These are phyloP conservation scores for Ptychobarbus kaznakovi DNA, from an alignment of 2,797 vertebrate species.

Conservation along the genomic window DNA sequence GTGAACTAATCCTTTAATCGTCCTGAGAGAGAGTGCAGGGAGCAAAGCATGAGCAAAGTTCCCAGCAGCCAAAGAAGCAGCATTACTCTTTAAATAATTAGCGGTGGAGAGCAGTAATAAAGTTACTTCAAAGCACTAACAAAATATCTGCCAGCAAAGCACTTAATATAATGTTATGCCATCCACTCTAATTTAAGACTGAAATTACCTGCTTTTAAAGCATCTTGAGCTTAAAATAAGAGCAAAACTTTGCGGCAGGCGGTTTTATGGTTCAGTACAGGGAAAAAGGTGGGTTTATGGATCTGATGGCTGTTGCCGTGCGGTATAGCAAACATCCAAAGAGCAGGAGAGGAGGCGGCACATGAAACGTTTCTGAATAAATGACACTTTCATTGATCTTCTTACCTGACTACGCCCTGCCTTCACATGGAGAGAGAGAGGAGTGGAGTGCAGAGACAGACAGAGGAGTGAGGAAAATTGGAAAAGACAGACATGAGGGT, in stretches of 20 bases:
- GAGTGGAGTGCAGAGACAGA: constrained; percentile 77
- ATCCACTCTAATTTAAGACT: constrained; percentile 37
- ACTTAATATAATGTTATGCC: constrained; percentile 31
- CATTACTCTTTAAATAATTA: constrained; percentile 10
- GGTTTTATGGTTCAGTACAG: constrained; percentile 26
- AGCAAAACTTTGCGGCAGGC: not conserved
- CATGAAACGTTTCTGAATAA: constrained; percentile 34
- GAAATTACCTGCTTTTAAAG: constrained; percentile 28
- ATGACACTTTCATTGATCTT: constrained; percentile 46
- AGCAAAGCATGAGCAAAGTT: constrained; percentile 24
- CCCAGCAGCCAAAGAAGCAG: not conserved
- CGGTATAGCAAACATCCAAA: constrained; percentile 30
- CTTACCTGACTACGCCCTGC: constrained; percentile 99
- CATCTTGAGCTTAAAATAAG: constrained; percentile 2
- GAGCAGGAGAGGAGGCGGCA: constrained; percentile 1
- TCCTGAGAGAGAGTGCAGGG: constrained; percentile 1
- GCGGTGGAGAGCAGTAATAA: constrained; percentile 7
- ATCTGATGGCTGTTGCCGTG: constrained; percentile 22
- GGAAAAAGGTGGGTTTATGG: not conserved
- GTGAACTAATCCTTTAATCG: constrained; percentile 16
- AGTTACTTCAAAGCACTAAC: constrained; percentile 26
- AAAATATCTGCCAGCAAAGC: constrained; percentile 35
- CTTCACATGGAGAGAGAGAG: constrained; percentile 86
- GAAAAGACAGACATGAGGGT: constrained; percentile 70
- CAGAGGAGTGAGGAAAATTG: constrained; percentile 74